These are phyloP conservation scores for Dendroctonus valens DNA, from an alignment of 1,140 invertebrate species.

Conservation along the genomic window DNA sequence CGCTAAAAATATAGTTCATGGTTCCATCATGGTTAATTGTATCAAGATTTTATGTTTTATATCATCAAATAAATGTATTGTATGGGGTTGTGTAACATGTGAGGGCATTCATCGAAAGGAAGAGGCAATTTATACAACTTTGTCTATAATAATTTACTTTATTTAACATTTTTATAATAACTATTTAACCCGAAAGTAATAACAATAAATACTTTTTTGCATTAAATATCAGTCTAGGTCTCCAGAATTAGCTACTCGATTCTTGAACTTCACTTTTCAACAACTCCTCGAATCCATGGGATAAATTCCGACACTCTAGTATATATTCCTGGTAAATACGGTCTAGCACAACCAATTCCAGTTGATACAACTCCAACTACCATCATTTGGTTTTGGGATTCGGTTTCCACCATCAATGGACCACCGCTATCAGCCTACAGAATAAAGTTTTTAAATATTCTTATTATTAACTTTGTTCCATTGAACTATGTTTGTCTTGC, in stretches of 20 bases:
- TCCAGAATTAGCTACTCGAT: too few species aligned
- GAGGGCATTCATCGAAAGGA: too few species aligned
- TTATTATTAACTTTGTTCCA: background rate
- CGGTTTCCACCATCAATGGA: slow-evolving; percentile 66
- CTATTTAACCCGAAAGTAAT: too few species aligned
- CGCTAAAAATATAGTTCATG: slow-evolving; percentile 22
- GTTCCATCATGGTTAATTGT: background rate
- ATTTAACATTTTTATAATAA: too few species aligned
- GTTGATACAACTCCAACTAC: slow-evolving; percentile 84
- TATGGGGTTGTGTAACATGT: too few species aligned
- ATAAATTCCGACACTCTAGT: slow-evolving; percentile 78
- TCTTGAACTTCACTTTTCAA: slow-evolving; percentile 14
- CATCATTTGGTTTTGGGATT: slow-evolving; percentile 59
- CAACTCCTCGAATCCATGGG: slow-evolving; percentile 65
- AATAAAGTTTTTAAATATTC: background rate
- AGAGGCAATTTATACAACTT: too few species aligned
- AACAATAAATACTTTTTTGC: too few species aligned
- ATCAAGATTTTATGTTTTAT: background rate
- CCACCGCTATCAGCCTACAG: slow-evolving; percentile 84
- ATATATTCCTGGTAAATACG: slow-evolving; percentile 80
- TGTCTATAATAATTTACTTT: too few species aligned
- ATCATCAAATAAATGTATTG: too few species aligned
- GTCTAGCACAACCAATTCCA: slow-evolving; percentile 83
- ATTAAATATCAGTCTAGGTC: too few species aligned
- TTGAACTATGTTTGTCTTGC: background rate